Percentiles rank a stretch among this genome's conserved stretches.
These are phyloP conservation scores for Limenitis camilla DNA, from an alignment of 2,888 invertebrate genomes.

Conservation along the genomic window DNA sequence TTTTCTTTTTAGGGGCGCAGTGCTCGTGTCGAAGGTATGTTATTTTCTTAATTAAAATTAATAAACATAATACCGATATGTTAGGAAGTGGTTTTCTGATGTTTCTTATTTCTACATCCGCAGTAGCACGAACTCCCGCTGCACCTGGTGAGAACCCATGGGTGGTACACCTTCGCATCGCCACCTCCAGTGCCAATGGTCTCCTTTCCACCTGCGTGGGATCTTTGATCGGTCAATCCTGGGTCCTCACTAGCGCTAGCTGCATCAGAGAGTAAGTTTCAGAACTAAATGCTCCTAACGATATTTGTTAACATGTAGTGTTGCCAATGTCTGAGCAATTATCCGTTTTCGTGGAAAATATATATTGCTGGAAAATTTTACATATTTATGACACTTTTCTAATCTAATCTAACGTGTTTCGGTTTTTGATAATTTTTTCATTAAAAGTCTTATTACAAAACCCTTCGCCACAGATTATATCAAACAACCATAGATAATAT, in stretches of 20 bases:
- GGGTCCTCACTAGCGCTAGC: conserved; percentile 42
- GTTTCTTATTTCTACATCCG: not conserved
- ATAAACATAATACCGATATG: not conserved
- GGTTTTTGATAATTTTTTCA: too few relatives aligned
- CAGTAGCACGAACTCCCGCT: conserved; percentile 4
- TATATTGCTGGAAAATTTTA: too few relatives aligned
- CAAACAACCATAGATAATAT: too few relatives aligned
- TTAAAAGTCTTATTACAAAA: too few relatives aligned
- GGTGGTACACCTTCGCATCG: conserved; percentile 52
- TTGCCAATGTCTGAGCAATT: too few relatives aligned
- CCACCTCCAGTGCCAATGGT: conserved; percentile 35
- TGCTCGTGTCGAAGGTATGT: conserved; percentile 39
- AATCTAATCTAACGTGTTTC: not conserved
- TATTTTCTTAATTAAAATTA: conserved; percentile 1
- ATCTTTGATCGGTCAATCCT: conserved; percentile 37
- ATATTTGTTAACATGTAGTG: too few relatives aligned
- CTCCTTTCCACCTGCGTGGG: conserved; percentile 45
- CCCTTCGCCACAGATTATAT: too few relatives aligned
- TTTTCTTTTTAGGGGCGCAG: conserved; percentile 45
- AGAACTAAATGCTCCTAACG: not conserved
- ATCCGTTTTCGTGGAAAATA: too few relatives aligned
- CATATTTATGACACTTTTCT: too few relatives aligned
- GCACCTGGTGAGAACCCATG: conserved; percentile 38
- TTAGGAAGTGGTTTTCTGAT: too few relatives aligned
- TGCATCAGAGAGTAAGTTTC: conserved; percentile 37